Evolutionary conservation across 2,888 invertebrate genomes (phyloP).

Genomic region (Agriotes lineatus): DNA sequence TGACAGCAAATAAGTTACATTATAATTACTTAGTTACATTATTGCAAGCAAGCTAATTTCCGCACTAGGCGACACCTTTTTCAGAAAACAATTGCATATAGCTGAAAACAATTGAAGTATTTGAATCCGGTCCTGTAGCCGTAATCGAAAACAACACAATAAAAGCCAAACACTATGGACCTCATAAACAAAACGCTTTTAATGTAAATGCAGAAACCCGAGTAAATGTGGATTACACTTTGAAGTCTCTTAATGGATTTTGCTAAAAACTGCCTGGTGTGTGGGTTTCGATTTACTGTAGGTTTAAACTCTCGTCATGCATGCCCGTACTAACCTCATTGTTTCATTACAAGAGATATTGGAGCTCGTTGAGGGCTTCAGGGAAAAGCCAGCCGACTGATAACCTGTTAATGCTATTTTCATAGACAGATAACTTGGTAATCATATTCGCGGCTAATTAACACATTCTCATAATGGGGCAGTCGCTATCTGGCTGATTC

Average conservation of each 20-base stretch:
- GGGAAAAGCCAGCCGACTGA: conserved; percentile 13
- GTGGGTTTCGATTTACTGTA: background rate
- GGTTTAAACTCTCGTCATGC: background rate
- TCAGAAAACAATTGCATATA: no score
- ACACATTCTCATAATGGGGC: background rate
- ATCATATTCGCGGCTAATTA: conserved; percentile 11
- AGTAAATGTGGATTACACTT: background rate
- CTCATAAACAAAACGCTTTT: conserved; percentile 12
- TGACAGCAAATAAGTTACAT: no score
- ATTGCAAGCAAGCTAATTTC: no score
- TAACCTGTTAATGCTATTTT: conserved; percentile 9
- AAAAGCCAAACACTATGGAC: conserved; percentile 5
- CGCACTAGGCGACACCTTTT: no score
- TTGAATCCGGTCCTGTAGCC: background rate
- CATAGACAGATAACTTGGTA: conserved; percentile 14
- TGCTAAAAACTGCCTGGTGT: conserved; percentile 2
- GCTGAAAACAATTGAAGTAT: no score
- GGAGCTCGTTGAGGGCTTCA: conserved; percentile 8
- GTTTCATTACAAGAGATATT: conserved; percentile 15
- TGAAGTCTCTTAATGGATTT: conserved; percentile 23
- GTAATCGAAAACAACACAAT: background rate
- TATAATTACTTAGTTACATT: no score
- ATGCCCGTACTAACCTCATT: conserved; percentile 12
- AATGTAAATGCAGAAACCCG: conserved; percentile 8
- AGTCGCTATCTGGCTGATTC: background rate